Evolutionary conservation across 2,888 invertebrate genomes (phyloP).

Genomic region (Deroplatys truncata): DNA sequence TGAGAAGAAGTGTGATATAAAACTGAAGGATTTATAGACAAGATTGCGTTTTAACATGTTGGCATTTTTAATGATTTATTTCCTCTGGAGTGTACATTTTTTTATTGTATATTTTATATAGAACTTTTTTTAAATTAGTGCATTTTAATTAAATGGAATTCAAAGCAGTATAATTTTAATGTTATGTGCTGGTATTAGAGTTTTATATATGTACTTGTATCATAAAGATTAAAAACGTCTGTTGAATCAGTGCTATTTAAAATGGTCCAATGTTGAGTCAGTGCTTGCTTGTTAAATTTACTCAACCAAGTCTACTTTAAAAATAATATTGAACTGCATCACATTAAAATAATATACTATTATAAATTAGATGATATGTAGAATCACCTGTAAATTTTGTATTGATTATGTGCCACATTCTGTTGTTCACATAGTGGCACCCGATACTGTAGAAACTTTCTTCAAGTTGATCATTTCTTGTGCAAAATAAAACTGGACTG

Average conservation of each 20-base stretch:
- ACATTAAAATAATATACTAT: not conserved
- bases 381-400: conserved; percentile 22
- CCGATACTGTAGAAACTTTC: not conserved
- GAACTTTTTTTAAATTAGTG: not conserved
- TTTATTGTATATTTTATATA: not conserved
- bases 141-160: not conserved
- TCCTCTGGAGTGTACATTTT: not conserved
- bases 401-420: not conserved
- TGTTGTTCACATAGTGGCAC: not conserved
- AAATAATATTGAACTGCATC: not conserved
- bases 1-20: not conserved
- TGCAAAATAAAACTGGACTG: not conserved
- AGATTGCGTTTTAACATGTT: not conserved
- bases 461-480: not conserved
- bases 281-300: conserved; percentile 8
- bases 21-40: not conserved
- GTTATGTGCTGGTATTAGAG: not conserved
- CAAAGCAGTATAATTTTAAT: not conserved
- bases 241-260: not conserved
- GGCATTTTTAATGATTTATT: not conserved
- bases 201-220: not conserved
- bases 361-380: conserved; percentile 6
- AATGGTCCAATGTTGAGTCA: not conserved
- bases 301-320: not conserved
- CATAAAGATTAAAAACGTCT: not conserved